A percentile compares a stretch with the other conserved stretches of the same genome.
These are phyloP conservation scores for Cyaniris semiargus DNA, from an alignment of 2,888 invertebrate genomes.

Conservation along the genomic window DNA sequence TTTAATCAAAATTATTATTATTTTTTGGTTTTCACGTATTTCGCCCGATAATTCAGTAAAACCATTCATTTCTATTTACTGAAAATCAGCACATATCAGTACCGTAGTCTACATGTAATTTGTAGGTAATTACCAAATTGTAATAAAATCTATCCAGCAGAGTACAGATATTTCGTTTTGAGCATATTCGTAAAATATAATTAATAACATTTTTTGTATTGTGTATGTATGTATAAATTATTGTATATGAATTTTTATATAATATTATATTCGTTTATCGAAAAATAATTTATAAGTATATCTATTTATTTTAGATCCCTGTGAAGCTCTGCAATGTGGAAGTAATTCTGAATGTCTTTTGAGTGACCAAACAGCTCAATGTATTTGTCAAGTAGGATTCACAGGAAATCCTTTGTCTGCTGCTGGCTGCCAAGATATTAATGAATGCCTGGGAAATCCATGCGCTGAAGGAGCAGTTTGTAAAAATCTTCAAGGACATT, in stretches of 20 bases:
- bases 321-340: conserved; percentile 91
- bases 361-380: conserved; percentile 89
- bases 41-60: not conserved
- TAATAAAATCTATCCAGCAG: not conserved
- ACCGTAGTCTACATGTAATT: too few relatives aligned
- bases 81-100: not conserved
- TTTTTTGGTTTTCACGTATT: conserved; percentile 31
- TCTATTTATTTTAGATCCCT: conserved; percentile 85
- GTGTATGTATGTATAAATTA: not conserved
- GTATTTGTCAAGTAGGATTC: conserved; percentile 90
- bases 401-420: conserved; percentile 84
- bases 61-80: not conserved
- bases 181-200: too few relatives aligned
- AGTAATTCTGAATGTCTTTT: conserved; percentile 94
- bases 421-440: conserved; percentile 91
- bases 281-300: conserved; percentile 4
- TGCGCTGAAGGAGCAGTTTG: conserved; percentile 93
- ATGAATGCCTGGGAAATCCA: conserved; percentile 90
- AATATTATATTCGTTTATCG: not conserved
- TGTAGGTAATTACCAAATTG: not conserved
- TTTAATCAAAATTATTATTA: conserved; percentile 6
- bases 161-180: not conserved
- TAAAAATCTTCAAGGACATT: conserved; percentile 92
- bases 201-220: not conserved
- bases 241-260: not conserved